Base-by-base conservation (phyloP, 2,888 invertebrate genomes). In the Geophilus truncorum region DNA sequence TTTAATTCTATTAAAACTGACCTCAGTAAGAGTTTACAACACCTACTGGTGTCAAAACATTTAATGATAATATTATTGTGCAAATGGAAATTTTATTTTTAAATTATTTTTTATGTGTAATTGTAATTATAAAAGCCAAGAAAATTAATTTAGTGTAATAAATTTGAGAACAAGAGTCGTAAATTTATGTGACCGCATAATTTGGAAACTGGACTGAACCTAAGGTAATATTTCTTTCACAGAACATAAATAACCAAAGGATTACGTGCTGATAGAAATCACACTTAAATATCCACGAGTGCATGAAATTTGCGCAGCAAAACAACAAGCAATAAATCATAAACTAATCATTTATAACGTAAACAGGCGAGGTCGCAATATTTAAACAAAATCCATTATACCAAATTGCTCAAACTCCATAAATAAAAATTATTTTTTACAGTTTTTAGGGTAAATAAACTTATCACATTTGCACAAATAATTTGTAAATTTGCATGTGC, bases 291-390 rank as follows among this genome's bases (percentile, higher is more conserved):
- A 28, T 28, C 28, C 70, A 70, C 70, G 28, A 70, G 1, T 70
- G 70, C 70, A 70, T 70, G 70, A 70, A 70, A 70, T 23, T 70
- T 70, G 70, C n/a, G 70, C 28, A 70, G 51, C 70, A 70, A 70
- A 70, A 70, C 57, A 57, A 57, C 25, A 28, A 70, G 70, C 28
- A 23, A 70, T 70, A 70, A 70, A 70, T 70, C 70, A 70, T 70
- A 28, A 28, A 70, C 70, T 28, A 70, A 70, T 70, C 25, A 70
- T 70, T 70, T 70, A 70, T 70, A 70, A 70, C 28, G 28, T 70
- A 70, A 70, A 28, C 70, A 70, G 15, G 70, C 28, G 28, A 25
- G 15, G 70, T 70, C 28, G 5, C n/a, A 28, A 28, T 70, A 70
- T 70, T 51, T 28, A 70, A 70, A 70, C 70, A 70, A 70, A 70